Percentiles rank a stretch among this genome's conserved stretches.
Conservation (phyloP, 2,888 invertebrate genomes). For the Lymantria dispar region DNA sequence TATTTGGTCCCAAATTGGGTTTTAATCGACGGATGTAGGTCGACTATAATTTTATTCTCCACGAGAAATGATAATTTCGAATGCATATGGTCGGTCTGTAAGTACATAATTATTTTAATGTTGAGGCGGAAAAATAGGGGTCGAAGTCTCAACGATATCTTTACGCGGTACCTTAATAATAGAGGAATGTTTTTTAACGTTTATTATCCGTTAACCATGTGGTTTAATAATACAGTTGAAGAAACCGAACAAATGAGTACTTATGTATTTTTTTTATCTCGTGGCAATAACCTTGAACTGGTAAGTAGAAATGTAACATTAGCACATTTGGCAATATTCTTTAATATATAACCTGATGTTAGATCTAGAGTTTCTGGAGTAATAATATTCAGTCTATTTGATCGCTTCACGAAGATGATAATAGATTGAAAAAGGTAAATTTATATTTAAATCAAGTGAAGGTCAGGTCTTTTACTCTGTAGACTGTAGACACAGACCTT, state of each 20-base stretch:
- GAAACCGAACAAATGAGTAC: not conserved
- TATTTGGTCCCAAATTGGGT: constrained; percentile 54
- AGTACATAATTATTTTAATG: constrained; percentile 58
- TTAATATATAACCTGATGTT: no score
- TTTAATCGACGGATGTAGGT: constrained; percentile 68
- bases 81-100: constrained; percentile 46
- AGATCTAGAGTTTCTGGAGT: no score
- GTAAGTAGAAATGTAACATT: no score
- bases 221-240: constrained; percentile 12
- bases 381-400: no score
- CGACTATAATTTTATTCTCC: constrained; percentile 32
- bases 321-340: no score
- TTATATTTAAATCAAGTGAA: no score
- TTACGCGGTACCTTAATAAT: constrained; percentile 31
- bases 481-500: no score
- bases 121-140: constrained; percentile 34
- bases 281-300: no score
- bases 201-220: constrained; percentile 23
- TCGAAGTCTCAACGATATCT: constrained; percentile 11
- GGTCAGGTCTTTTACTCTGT: no score
- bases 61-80: constrained; percentile 50
- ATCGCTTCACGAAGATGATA: no score
- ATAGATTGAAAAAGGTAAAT: no score
- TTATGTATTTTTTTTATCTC: no score
- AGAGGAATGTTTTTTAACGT: constrained; percentile 14